Conservation (phyloP, 2,888 invertebrate genomes). For the Falcaria lacertinaria region DNA sequence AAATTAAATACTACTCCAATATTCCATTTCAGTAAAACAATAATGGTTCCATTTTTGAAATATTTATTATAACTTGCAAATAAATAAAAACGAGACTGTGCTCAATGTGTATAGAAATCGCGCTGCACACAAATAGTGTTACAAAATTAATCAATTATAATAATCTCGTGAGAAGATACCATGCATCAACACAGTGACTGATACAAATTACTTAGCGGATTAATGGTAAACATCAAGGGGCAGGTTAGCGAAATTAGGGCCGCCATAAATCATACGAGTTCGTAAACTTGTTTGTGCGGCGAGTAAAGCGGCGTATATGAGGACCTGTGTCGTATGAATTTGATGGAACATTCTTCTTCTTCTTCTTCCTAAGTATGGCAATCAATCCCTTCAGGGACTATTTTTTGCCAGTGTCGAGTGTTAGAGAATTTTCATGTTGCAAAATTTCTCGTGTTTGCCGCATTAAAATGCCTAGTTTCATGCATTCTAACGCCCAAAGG, state of each 20-base stretch:
- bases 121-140: background rate
- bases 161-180: background rate
- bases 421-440: too few species aligned
- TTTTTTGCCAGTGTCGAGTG: too few species aligned
- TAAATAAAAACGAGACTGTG: background rate
- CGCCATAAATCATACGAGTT: background rate
- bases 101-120: background rate
- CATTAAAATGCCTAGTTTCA: too few species aligned
- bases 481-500: too few species aligned
- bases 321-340: background rate
- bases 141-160: background rate
- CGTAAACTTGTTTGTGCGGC: slow-evolving; percentile 5
- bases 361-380: too few species aligned
- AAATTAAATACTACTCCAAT: too few species aligned
- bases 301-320: background rate
- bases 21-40: too few species aligned
- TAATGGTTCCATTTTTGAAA: too few species aligned
- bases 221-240: background rate
- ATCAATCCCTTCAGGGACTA: too few species aligned
- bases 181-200: background rate
- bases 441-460: too few species aligned
- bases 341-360: too few species aligned
- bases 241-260: slow-evolving; percentile 4
- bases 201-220: background rate
- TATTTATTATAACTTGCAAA: too few species aligned